Percentiles rank a stretch among this genome's conserved stretches.
Conservation (phyloP, 2,797 vertebrate species). For the Muraenolepis orangiensis region DNA sequence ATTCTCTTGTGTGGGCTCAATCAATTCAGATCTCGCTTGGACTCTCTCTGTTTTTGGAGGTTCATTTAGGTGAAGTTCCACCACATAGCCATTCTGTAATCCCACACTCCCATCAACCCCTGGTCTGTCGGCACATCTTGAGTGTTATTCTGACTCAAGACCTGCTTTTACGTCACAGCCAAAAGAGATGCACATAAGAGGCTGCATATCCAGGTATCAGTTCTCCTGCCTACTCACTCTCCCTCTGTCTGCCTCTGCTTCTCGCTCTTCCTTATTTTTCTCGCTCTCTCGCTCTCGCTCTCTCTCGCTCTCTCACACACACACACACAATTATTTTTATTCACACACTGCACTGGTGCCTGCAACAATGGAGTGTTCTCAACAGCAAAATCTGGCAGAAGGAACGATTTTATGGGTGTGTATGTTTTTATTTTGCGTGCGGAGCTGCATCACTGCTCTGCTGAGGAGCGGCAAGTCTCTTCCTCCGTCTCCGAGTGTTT, state of each 20-base stretch:
- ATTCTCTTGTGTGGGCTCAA: neutral
- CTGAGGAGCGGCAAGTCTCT: neutral
- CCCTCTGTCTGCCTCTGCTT: slow-evolving; percentile 15
- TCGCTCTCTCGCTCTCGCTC: slow-evolving; percentile 10
- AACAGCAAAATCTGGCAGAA: slow-evolving; percentile 53
- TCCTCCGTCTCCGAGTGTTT: neutral
- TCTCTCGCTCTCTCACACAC: slow-evolving; percentile 16
- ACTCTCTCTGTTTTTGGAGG: neutral
- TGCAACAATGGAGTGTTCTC: slow-evolving; percentile 63
- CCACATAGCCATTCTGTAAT: neutral
- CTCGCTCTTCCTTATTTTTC: slow-evolving; percentile 23
- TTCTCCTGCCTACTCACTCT: slow-evolving; percentile 27
- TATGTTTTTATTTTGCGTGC: slow-evolving; percentile 40
- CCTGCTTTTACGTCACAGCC: neutral
- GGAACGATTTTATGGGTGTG: slow-evolving; percentile 60
- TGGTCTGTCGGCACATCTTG: neutral
- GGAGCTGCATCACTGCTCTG: neutral
- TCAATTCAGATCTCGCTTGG: neutral
- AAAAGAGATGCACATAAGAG: neutral
- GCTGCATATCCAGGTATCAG: slow-evolving; percentile 11
- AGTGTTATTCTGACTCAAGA: neutral
- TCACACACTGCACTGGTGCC: neutral
- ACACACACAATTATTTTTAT: no score
- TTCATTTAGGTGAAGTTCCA: neutral
- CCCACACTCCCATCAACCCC: neutral